phyloP scores from a whole-genome alignment of 1,140 invertebrate species.

The Holotrichia oblita region DNA sequence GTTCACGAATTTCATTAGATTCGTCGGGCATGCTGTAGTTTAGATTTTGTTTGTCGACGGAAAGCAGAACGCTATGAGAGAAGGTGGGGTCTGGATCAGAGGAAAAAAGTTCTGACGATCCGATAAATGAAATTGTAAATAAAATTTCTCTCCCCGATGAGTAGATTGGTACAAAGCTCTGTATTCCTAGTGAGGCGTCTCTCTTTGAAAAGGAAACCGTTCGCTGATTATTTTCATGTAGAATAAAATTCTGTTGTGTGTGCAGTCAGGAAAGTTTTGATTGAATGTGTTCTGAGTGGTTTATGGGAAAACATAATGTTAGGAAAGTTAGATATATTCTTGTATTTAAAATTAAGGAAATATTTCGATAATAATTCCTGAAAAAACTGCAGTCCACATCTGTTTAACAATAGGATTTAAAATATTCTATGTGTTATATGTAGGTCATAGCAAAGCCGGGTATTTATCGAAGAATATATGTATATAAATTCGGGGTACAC shows the following conservation, averaged over 20 bases:
- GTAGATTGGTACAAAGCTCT: neutral
- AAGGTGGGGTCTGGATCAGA: neutral
- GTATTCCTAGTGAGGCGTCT: neutral
- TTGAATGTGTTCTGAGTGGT: neutral
- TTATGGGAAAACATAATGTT: neutral
- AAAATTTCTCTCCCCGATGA: constrained; percentile 7
- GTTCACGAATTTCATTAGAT: constrained; percentile 7
- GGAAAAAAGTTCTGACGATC: constrained; percentile 26
- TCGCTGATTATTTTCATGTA: constrained; percentile 33
- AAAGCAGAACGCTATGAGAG: neutral
- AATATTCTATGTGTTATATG: too few species aligned
- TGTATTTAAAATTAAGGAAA: too few species aligned
- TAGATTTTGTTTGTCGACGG: neutral
- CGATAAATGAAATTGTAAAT: constrained; percentile 35
- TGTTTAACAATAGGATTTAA: too few species aligned
- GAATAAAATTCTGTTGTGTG: constrained; percentile 6
- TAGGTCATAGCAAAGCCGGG: too few species aligned
- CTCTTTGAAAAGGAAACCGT: neutral
- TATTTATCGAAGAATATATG: too few species aligned
- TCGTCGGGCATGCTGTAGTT: neutral
- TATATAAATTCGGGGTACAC: too few species aligned
- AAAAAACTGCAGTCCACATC: too few species aligned
- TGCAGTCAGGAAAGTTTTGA: constrained; percentile 7
- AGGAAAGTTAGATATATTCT: neutral
- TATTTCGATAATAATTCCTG: neutral